Conservation (phyloP, 2,797 vertebrate genomes). For the Pseudotriccus pelzelni region DNA sequence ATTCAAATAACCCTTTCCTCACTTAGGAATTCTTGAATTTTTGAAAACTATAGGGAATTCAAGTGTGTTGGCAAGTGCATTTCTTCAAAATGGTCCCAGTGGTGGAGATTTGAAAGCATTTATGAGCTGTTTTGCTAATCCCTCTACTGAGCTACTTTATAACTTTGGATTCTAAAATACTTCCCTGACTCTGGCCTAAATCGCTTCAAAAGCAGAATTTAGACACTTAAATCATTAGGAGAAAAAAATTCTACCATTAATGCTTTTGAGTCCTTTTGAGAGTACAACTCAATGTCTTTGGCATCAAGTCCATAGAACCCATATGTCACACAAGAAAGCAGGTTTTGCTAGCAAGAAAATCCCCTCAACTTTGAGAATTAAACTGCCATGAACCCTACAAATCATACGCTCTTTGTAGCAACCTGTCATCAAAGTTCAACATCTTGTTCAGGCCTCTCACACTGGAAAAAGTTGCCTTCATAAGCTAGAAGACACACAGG, state of each 20-base stretch:
- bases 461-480: not conserved
- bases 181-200: not conserved
- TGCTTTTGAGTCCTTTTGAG: accelerated
- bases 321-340: not conserved
- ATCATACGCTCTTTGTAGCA: not conserved
- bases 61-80: not conserved
- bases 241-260: not conserved
- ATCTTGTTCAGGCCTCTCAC: not conserved
- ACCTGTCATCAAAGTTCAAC: not conserved
- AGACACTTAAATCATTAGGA: not conserved
- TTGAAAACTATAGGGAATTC: not conserved
- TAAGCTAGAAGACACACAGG: not conserved
- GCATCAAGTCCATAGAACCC: not conserved
- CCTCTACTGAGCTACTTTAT: not conserved
- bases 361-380: not conserved
- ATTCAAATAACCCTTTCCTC: not conserved
- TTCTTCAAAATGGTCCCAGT: not conserved
- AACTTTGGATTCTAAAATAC: not conserved
- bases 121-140: not conserved
- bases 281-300: not conserved
- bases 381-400: not conserved
- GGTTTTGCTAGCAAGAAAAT: not conserved
- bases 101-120: not conserved
- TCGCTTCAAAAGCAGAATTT: not conserved
- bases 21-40: not conserved